These are phyloP conservation scores for Micromussa lordhowensis DNA, from an alignment of 92 coral and sea anemone species.

Conservation along the genomic window DNA sequence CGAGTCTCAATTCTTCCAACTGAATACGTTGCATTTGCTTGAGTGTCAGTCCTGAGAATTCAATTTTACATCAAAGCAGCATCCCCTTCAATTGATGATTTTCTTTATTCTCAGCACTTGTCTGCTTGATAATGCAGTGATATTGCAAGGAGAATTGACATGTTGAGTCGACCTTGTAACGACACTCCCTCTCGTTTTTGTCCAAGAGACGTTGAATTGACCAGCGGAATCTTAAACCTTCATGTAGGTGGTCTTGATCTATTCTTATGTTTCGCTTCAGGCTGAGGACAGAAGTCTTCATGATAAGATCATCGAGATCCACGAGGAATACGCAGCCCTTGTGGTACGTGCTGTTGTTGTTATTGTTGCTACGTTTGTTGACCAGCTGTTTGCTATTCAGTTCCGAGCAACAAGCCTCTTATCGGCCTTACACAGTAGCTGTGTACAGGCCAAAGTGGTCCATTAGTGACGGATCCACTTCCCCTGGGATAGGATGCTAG, in stretches of 20 bases:
- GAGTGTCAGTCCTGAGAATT: too few relatives aligned
- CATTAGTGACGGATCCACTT: too few relatives aligned
- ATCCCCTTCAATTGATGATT: too few relatives aligned
- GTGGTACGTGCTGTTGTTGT: conserved; percentile 75
- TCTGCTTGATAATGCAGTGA: not conserved
- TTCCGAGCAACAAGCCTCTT: not conserved
- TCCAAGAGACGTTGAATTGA: too few relatives aligned
- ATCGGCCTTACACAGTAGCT: too few relatives aligned
- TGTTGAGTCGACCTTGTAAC: not conserved
- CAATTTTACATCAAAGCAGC: too few relatives aligned
- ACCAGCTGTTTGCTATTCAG: not conserved
- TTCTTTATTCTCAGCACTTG: too few relatives aligned
- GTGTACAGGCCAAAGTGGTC: too few relatives aligned
- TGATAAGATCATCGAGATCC: conserved; percentile 73
- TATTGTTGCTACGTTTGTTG: not conserved
- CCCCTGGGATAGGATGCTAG: too few relatives aligned
- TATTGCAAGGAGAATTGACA: not conserved
- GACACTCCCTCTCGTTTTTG: too few relatives aligned
- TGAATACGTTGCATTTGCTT: too few relatives aligned
- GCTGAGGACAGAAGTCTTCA: conserved; percentile 64
- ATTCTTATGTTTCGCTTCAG: conserved; percentile 33
- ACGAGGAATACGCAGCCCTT: conserved; percentile 81
- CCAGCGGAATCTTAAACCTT: not conserved
- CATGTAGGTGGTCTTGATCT: not conserved
- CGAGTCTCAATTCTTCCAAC: too few relatives aligned